phyloP scores from a whole-genome alignment of 2,113 vertebrate genomes.

The Cricetomys ansorgei region DNA sequence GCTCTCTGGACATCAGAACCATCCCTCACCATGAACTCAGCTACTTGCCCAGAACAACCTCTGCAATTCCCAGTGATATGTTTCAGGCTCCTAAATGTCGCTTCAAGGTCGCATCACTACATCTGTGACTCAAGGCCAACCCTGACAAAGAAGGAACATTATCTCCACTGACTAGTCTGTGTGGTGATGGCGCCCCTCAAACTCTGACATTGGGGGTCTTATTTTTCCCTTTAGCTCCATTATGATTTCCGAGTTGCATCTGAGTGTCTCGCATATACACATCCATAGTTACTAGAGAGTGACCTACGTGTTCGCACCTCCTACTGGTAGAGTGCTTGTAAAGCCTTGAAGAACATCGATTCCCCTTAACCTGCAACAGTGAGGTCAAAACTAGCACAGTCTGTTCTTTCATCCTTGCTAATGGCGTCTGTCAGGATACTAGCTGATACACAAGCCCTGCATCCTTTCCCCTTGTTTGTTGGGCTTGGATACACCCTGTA shows the following conservation, averaged over 20 bases:
- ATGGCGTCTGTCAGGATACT: neutral
- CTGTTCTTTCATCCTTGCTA: neutral
- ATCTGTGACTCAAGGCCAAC: neutral
- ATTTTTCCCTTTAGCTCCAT: neutral
- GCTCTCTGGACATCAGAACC: neutral
- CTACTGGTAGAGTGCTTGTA: neutral
- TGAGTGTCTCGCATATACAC: neutral
- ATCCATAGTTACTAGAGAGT: neutral
- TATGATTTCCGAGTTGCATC: neutral
- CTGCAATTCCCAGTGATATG: neutral
- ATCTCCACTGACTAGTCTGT: neutral
- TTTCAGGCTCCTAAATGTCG: too few relatives aligned
- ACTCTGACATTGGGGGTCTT: neutral
- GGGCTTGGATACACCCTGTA: fast-evolving
- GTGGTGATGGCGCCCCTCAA: neutral
- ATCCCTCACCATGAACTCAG: neutral
- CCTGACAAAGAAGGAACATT: neutral
- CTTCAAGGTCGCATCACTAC: neutral
- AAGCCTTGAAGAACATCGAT: neutral
- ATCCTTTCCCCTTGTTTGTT: neutral
- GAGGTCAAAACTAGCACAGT: neutral
- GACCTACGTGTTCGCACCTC: neutral
- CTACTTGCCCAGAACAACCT: neutral
- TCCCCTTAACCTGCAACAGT: fast-evolving
- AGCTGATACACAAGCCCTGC: neutral